Base-by-base conservation (phyloP, 2,888 invertebrate species). In the Keiferia lycopersicella region DNA sequence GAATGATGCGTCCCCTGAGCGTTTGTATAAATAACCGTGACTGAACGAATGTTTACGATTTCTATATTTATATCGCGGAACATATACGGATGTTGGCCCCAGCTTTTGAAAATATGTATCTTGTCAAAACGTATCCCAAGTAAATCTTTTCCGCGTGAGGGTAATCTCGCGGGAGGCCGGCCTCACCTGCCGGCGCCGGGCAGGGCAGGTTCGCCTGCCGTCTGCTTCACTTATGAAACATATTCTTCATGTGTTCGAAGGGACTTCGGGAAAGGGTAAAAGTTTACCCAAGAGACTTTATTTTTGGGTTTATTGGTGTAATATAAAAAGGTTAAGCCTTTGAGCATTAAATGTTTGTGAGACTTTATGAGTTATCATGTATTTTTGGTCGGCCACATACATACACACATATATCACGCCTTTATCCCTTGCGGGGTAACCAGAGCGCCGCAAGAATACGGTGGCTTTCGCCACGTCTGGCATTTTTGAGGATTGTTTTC, bases 201-300 rank as follows among this genome's bases (percentile, higher is more conserved):
- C 26, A 26, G 26, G n/a, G 22, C 51, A 3, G 41, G 34, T 34
- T 10, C n/a, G 8, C 41, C 41, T 14, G 41, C 41, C 14, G 41
- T 14, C 51, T 51, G 20, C 20, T 51, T 51, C 18, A 51, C 51
- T 51, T 51, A 51, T 51, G 51, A 51, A 51, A 51, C 51, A 20
- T 51, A 51, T 51, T 51, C 51, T 51, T 51, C 51, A 51, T 51
- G 51, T 51, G 22, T 18, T 51, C 22, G 51, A 51, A 51, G 20
- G 51, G 51, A 18, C 51, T 20, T 51, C 20, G 11, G 20, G 51
- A 51, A 51, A 20, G 20, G 18, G 51, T 51, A 26, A 20, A 51
- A 51, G 51, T 51, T 51, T 51, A 20, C 51, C 51, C 51, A 10
- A 51, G 51, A 12, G 51, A 51, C 22, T 51, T 51, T 51, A 51